Percentiles rank a stretch among this genome's conserved stretches.
Evolutionary conservation across 1,140 invertebrate genomes (phyloP).

Genomic region (Drosophila rhopaloa): DNA sequence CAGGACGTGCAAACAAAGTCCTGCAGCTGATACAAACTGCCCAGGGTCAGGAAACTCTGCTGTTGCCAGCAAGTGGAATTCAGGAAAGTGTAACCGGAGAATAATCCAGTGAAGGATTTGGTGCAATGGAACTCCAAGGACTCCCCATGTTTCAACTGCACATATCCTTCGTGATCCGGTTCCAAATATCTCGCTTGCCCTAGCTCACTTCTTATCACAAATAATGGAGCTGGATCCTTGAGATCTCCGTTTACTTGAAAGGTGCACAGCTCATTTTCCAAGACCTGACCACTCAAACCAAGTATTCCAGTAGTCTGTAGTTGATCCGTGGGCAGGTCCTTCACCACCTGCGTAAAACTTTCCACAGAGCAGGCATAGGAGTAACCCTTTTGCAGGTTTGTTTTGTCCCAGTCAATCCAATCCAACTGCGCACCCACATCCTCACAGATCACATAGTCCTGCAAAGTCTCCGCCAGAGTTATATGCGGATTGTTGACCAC

Average conservation of each 20-base stretch:
- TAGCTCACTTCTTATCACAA: constrained; percentile 32
- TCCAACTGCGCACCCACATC: constrained; percentile 85
- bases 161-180: constrained; percentile 55
- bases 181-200: constrained; percentile 53
- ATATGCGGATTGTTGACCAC: constrained; percentile 87
- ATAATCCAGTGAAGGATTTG: constrained; percentile 41
- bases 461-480: constrained; percentile 55
- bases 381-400: constrained; percentile 86
- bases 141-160: constrained; percentile 58
- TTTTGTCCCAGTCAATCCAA: constrained; percentile 86
- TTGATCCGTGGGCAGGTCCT: constrained; percentile 74
- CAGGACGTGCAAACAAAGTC: constrained; percentile 75
- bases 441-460: constrained; percentile 85
- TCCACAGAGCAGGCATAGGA: constrained; percentile 88
- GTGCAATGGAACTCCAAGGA: constrained; percentile 69
- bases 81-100: constrained; percentile 37
- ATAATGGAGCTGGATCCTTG: constrained; percentile 64
- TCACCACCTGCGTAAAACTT: constrained; percentile 86
- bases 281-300: constrained; percentile 38
- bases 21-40: constrained; percentile 58
- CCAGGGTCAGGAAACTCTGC: constrained; percentile 55
- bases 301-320: constrained; percentile 54
- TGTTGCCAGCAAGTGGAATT: constrained; percentile 61
- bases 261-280: constrained; percentile 32
- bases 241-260: constrained; percentile 68